Percentiles rank a stretch among this genome's conserved stretches.
phyloP scores from a whole-genome alignment of 2,797 vertebrate genomes.

The Tenualosa thibaudeaui region DNA sequence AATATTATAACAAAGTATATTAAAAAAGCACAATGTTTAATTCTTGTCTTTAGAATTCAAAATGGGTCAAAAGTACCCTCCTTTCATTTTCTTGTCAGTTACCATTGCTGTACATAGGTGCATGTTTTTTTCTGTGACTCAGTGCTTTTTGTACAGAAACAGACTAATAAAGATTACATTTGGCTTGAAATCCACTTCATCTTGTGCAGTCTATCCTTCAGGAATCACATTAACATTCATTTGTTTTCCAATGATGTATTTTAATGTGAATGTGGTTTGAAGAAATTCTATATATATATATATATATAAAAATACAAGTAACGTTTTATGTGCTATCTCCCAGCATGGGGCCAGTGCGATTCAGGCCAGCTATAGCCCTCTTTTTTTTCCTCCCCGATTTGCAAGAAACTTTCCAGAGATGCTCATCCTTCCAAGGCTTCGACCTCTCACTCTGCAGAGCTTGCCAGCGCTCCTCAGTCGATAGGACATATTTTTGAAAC shows the following conservation, averaged over 20 bases:
- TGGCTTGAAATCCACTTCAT: slow-evolving; percentile 68
- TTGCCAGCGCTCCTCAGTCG: slow-evolving; percentile 49
- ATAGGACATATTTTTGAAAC: slow-evolving; percentile 50
- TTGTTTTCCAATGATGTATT: neutral
- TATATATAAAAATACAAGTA: slow-evolving; percentile 32
- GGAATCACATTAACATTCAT: slow-evolving; percentile 11
- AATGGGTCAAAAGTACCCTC: slow-evolving; percentile 38
- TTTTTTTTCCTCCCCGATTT: slow-evolving; percentile 21
- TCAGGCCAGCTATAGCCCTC: neutral
- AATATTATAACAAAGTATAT: slow-evolving; percentile 82
- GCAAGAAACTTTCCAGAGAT: slow-evolving; percentile 42
- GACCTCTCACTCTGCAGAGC: slow-evolving; percentile 35
- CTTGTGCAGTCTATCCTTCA: slow-evolving; percentile 28
- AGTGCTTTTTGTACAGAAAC: slow-evolving; percentile 84
- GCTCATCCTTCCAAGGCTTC: slow-evolving; percentile 48
- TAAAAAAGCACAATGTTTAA: slow-evolving; percentile 84
- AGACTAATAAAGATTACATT: slow-evolving; percentile 83
- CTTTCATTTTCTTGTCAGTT: slow-evolving; percentile 62
- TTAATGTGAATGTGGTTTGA: neutral
- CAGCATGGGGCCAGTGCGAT: neutral
- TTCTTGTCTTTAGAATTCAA: slow-evolving; percentile 72
- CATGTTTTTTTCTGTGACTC: slow-evolving; percentile 77
- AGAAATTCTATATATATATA: neutral
- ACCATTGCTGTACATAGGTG: slow-evolving; percentile 80
- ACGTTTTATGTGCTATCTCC: slow-evolving; percentile 36